These are phyloP conservation scores for Archips xylosteana DNA, from an alignment of 2,888 invertebrate species.

Conservation along the genomic window DNA sequence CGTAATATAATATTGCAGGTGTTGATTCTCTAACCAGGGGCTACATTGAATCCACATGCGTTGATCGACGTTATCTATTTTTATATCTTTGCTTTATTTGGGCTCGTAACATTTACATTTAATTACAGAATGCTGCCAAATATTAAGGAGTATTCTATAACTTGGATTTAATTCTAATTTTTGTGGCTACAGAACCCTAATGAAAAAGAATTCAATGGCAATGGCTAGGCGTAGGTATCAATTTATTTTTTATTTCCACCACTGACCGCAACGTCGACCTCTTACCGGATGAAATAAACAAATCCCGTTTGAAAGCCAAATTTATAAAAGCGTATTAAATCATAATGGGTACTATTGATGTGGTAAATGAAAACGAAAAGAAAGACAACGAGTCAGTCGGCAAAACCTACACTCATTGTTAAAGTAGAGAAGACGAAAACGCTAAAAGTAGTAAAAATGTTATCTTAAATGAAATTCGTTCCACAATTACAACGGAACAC, in stretches of 20 bases:
- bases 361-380: neutral
- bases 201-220: slow-evolving; percentile 8
- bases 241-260: slow-evolving; percentile 36
- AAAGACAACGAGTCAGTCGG: neutral
- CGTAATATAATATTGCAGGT: no score
- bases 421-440: neutral
- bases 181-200: slow-evolving; percentile 18
- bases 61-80: no score
- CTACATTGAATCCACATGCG: no score
- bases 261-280: slow-evolving; percentile 38
- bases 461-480: neutral
- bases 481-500: no score
- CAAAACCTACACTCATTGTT: neutral
- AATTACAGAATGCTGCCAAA: no score
- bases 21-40: no score
- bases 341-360: neutral
- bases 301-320: slow-evolving; percentile 31
- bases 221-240: slow-evolving; percentile 5
- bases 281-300: slow-evolving; percentile 42
- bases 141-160: no score
- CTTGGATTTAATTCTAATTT: neutral
- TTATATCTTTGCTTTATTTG: no score
- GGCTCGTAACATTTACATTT: no score
- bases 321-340: neutral
- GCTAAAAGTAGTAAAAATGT: neutral